Evolutionary conservation across 2,888 invertebrate species (phyloP).

Genomic region (Chaetogeoica ovagalla): DNA sequence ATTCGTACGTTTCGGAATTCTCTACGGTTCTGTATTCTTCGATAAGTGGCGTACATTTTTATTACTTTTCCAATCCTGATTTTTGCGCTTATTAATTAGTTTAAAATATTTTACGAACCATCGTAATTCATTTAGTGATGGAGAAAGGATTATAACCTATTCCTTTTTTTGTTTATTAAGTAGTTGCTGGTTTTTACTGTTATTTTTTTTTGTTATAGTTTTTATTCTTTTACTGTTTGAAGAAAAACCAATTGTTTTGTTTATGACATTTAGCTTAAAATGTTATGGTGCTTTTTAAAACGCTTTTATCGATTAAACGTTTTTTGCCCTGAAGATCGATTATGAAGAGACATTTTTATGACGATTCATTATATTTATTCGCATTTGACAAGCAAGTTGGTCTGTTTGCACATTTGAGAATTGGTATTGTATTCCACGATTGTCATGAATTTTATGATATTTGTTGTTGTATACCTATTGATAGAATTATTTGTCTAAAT

Average conservation of each 20-base stretch:
- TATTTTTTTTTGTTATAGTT: slow-evolving; percentile 25
- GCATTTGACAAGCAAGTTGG: no score
- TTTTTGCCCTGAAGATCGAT: no score
- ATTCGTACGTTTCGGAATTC: no score
- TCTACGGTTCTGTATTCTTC: no score
- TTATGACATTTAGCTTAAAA: no score
- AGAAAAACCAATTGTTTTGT: slow-evolving; percentile 25
- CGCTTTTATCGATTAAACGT: no score
- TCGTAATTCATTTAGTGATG: background rate
- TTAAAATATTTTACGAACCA: slow-evolving; percentile 11
- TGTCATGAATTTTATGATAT: background rate
- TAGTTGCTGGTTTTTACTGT: slow-evolving; percentile 43
- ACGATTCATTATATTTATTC: no score
- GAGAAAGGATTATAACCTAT: slow-evolving; percentile 31
- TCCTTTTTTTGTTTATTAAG: slow-evolving; percentile 46
- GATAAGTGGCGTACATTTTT: no score
- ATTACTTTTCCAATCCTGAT: background rate
- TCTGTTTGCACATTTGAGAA: no score
- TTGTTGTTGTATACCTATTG: background rate
- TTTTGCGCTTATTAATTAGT: slow-evolving; percentile 19
- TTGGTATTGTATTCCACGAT: no score
- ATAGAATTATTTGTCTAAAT: background rate
- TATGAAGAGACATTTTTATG: no score
- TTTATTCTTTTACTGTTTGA: slow-evolving; percentile 13
- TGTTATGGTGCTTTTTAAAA: no score